Base-by-base conservation (phyloP, 2,113 vertebrate genomes). In the Percopsis transmontana region DNA sequence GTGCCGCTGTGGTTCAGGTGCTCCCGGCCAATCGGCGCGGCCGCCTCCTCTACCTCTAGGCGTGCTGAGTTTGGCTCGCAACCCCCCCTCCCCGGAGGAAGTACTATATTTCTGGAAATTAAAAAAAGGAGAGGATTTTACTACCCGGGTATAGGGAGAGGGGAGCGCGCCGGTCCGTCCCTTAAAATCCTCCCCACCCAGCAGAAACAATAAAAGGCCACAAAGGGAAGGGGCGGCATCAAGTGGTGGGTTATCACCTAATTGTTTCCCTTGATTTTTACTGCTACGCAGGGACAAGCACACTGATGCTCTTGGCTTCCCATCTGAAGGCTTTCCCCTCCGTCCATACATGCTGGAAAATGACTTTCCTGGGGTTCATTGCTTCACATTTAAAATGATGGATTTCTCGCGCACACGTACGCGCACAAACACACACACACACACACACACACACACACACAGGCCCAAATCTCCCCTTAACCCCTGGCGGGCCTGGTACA, bases 1-100 rank as follows among this genome's bases (percentile, higher is more conserved):
- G 94, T 96, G 94, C 94, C 94, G 92, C 85, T 92, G 66, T 90
- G 92, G 92, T 74, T 95, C 95, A 95, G 93, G 94, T 94, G 93
- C 90, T 89, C 85, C 85, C 89, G 89, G 92, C 92, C 92, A 93
- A 93, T 91, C 91, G 90, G 89, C 81, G 81, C 86, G 18, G n/a
- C 83, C 84, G 83, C 54, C 76, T 90, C 85, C 88, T 78, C 85
- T 90, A 90, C 92, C 91, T 93, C 92, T 90, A 80, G 77, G 84
- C 72, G 87, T 80, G 79, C 69, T 62, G n/a, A 61, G 62, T 71
- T 83, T 81, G 83, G 80, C 85, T 7, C 69, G 66, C 69, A 71
- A 64, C 44, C 58, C 63, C 50, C 81, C 62, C 74, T 70, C 72
- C 66, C 53, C 75, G 58, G 69, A 84, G 83, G 78, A 83, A 75